These are phyloP conservation scores for Dolichotis patagonum DNA, from an alignment of 2,113 vertebrate species.

Conservation along the genomic window DNA sequence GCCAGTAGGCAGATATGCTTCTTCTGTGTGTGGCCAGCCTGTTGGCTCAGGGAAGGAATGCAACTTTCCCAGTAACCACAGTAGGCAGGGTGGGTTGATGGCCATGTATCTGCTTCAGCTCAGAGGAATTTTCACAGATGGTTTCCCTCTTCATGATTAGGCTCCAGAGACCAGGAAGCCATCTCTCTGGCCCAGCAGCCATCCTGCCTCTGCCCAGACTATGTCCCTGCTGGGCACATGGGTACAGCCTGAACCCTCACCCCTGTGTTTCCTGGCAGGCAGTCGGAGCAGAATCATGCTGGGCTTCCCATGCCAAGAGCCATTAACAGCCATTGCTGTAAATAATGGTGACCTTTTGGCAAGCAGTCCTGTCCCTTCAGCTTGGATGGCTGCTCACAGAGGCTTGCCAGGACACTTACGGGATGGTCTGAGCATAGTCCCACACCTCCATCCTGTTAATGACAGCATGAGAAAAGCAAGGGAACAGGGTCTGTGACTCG, in stretches of 20 bases:
- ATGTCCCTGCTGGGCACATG: too few species aligned
- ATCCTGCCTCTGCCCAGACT: not conserved
- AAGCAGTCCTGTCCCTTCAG: not conserved
- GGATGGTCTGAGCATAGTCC: not conserved
- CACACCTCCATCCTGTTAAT: not conserved
- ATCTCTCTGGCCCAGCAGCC: not conserved
- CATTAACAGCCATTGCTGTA: conserved; percentile 65
- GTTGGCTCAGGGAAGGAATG: not conserved
- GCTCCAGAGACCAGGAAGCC: not conserved
- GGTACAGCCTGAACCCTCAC: not conserved
- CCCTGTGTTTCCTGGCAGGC: conserved; percentile 10
- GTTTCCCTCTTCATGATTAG: not conserved
- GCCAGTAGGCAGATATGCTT: rapidly evolving
- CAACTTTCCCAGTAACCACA: not conserved
- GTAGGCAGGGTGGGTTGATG: too few species aligned
- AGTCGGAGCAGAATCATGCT: not conserved
- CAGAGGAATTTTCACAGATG: rapidly evolving
- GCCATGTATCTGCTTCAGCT: not conserved
- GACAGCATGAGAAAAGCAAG: not conserved
- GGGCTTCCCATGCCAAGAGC: not conserved
- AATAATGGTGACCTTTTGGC: conserved; percentile 42
- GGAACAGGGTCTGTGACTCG: conserved; percentile 10
- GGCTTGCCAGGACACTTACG: conserved; percentile 17
- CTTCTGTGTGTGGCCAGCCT: too few species aligned
- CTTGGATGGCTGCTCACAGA: conserved; percentile 3